phyloP scores from a whole-genome alignment of 2,888 invertebrate species.

The Aphidius colemani region DNA sequence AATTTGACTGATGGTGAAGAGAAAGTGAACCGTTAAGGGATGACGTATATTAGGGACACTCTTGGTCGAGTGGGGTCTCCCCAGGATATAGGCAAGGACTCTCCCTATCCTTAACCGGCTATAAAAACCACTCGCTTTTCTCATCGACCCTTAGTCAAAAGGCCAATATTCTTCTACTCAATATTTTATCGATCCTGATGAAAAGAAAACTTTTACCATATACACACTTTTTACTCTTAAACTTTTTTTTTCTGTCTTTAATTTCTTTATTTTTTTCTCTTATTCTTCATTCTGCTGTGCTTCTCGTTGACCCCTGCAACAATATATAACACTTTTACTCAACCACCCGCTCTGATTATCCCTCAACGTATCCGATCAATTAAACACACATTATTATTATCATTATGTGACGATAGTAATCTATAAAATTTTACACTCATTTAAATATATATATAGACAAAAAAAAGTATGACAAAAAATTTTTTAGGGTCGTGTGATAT shows the following conservation, averaged over 20 bases:
- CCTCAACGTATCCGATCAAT: slow-evolving; percentile 48
- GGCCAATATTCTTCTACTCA: slow-evolving; percentile 51
- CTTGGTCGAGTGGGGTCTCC: slow-evolving; percentile 56
- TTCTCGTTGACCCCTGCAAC: no score
- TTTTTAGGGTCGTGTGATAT: neutral
- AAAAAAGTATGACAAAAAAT: neutral
- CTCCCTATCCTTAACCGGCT: slow-evolving; percentile 57
- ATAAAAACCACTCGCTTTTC: slow-evolving; percentile 60
- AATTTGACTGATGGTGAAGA: neutral
- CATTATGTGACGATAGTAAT: slow-evolving; percentile 51
- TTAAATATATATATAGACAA: neutral
- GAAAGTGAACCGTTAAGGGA: slow-evolving; percentile 54
- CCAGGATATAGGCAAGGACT: slow-evolving; percentile 42
- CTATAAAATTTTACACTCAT: neutral
- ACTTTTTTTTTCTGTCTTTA: slow-evolving; percentile 14
- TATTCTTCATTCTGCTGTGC: no score
- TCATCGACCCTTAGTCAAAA: slow-evolving; percentile 57
- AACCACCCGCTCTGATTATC: slow-evolving; percentile 60
- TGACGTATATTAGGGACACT: slow-evolving; percentile 61
- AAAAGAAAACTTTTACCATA: slow-evolving; percentile 35
- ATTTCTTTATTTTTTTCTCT: slow-evolving; percentile 26
- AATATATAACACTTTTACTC: slow-evolving; percentile 41
- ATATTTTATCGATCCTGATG: slow-evolving; percentile 50
- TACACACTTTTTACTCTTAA: slow-evolving; percentile 23
- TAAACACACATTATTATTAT: slow-evolving; percentile 33